A percentile compares a stretch with the other conserved stretches of the same genome.
Conservation (phyloP, 1,140 invertebrate species). For the Drosophila truncata region DNA sequence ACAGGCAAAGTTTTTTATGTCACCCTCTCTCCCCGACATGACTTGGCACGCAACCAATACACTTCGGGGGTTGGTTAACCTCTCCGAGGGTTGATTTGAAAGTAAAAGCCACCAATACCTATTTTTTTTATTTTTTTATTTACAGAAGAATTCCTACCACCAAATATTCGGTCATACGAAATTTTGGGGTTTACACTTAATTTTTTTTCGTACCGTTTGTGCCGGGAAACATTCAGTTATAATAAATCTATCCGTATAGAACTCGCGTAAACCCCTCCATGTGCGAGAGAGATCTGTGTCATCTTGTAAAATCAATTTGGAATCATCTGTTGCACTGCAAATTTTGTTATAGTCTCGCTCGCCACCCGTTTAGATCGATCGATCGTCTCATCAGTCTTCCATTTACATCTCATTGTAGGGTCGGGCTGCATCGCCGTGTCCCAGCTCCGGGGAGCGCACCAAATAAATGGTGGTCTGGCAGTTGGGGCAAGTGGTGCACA, state of each 20-base stretch:
- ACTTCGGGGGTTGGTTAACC: not conserved
- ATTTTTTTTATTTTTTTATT: constrained; percentile 5
- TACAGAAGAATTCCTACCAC: not conserved
- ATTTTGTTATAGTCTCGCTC: constrained; percentile 31
- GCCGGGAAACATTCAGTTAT: too few relatives aligned
- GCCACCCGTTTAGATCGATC: not conserved
- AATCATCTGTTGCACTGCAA: constrained; percentile 7
- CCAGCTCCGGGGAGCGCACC: constrained; percentile 67
- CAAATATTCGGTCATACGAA: not conserved
- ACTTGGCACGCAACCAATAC: constrained; percentile 71
- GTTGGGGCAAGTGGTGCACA: constrained; percentile 83
- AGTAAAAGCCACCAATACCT: constrained; percentile 19
- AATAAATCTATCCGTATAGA: too few relatives aligned
- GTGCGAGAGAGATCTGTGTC: not conserved
- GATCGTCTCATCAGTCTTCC: not conserved
- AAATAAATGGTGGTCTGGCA: constrained; percentile 81
- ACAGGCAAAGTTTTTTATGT: constrained; percentile 42
- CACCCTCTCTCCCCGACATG: constrained; percentile 20
- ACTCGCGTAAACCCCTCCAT: not conserved
- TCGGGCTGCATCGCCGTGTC: constrained; percentile 56
- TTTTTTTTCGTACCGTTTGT: not conserved
- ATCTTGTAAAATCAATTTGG: not conserved
- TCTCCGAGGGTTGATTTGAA: constrained; percentile 1
- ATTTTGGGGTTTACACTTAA: constrained; percentile 8
- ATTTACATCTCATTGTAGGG: constrained; percentile 44